Conservation (phyloP, 2,888 invertebrate genomes). For the Drosophila tripunctata region DNA sequence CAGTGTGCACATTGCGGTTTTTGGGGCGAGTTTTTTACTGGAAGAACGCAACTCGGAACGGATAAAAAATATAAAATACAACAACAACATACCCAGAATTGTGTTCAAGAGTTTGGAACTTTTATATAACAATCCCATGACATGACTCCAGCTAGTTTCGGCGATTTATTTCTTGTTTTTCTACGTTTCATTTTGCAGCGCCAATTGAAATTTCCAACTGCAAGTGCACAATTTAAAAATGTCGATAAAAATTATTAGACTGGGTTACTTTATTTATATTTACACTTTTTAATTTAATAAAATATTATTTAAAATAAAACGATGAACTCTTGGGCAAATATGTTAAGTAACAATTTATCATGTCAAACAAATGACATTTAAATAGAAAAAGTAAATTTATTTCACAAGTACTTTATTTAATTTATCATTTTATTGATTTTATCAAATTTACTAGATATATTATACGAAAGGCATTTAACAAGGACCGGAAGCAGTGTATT, state of each 20-base stretch:
- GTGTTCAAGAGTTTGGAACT: constrained; percentile 84
- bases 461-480: no score
- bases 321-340: no score
- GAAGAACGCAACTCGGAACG: constrained; percentile 31
- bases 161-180: constrained; percentile 79
- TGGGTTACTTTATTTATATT: neutral
- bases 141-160: constrained; percentile 81
- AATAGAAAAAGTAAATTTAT: no score
- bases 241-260: neutral
- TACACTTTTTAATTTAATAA: neutral
- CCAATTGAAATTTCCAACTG: constrained; percentile 74
- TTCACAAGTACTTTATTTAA: no score
- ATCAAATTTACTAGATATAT: no score
- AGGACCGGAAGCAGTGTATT: no score
- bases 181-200: constrained; percentile 83
- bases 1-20: constrained; percentile 4
- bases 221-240: constrained; percentile 47
- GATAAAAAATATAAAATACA: no score
- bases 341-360: no score
- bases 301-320: no score
- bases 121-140: constrained; percentile 85
- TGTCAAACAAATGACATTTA: no score
- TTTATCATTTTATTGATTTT: no score
- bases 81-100: constrained; percentile 84
- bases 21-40: constrained; percentile 28